Conservation (phyloP, 1,140 invertebrate species). For the Cydia amplana region DNA sequence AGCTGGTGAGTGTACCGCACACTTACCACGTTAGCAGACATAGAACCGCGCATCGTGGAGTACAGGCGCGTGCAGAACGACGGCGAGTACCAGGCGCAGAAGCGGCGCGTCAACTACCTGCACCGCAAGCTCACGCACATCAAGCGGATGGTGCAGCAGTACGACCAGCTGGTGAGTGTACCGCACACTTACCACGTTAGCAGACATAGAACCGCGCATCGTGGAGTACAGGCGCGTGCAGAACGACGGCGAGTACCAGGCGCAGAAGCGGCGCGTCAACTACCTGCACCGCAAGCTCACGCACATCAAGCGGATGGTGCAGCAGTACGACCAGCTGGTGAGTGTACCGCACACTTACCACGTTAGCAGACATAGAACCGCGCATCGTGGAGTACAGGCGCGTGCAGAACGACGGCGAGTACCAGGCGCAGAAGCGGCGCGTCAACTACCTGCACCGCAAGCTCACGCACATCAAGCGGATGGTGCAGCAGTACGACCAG, state of each 20-base stretch:
- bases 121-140: constrained; percentile 95
- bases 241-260: constrained; percentile 85
- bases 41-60: constrained; percentile 85
- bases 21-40: constrained; percentile 31
- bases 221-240: constrained; percentile 88
- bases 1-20: constrained; percentile 54
- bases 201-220: constrained; percentile 85
- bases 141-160: constrained; percentile 91
- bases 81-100: constrained; percentile 84
- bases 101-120: constrained; percentile 89
- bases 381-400: constrained; percentile 91
- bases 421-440: constrained; percentile 85
- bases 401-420: constrained; percentile 86
- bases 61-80: constrained; percentile 90
- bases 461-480: constrained; percentile 92
- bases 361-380: constrained; percentile 69
- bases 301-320: constrained; percentile 92
- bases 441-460: constrained; percentile 94
- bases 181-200: too few relatives aligned
- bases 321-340: constrained; percentile 86
- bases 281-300: constrained; percentile 94
- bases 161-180: constrained; percentile 81
- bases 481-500: constrained; percentile 90
- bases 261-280: constrained; percentile 87
- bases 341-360: constrained; percentile 31